phyloP scores from a whole-genome alignment of 2,797 vertebrate genomes.

The Mus minutoides region DNA sequence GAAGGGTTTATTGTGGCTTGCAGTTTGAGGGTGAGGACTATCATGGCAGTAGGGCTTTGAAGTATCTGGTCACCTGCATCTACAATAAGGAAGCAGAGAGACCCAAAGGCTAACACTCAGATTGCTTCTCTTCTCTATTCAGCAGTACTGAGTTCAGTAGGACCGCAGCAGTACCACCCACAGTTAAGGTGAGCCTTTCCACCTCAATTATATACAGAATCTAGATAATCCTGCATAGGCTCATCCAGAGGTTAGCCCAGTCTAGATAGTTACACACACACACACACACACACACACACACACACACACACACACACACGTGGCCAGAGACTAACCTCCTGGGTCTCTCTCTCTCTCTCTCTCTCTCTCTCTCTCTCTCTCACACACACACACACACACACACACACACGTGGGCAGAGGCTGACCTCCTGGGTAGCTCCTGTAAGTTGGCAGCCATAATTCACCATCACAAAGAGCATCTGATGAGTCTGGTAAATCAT shows the following conservation, averaged over 20 bases:
- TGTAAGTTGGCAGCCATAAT: neutral
- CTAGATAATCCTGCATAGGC: neutral
- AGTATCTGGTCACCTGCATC: no score
- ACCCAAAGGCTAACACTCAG: neutral
- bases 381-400: no score
- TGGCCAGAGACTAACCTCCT: no score
- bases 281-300: no score
- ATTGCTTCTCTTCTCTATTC: neutral
- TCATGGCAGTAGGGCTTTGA: neutral
- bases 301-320: no score
- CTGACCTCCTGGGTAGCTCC: neutral
- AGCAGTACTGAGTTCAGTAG: no score
- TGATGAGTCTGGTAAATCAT: neutral
- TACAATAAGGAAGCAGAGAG: neutral
- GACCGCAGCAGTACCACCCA: fast-evolving
- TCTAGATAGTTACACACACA: neutral
- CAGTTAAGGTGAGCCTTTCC: neutral
- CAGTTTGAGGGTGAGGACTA: neutral
- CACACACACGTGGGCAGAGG: neutral
- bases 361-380: no score
- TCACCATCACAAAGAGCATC: neutral
- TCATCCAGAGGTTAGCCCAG: neutral
- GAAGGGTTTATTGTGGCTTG: neutral
- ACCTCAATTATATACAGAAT: neutral
- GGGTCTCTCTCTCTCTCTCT: no score